Evolutionary conservation across 2,888 invertebrate species (phyloP).

Genomic region (Calameuta filiformis): DNA sequence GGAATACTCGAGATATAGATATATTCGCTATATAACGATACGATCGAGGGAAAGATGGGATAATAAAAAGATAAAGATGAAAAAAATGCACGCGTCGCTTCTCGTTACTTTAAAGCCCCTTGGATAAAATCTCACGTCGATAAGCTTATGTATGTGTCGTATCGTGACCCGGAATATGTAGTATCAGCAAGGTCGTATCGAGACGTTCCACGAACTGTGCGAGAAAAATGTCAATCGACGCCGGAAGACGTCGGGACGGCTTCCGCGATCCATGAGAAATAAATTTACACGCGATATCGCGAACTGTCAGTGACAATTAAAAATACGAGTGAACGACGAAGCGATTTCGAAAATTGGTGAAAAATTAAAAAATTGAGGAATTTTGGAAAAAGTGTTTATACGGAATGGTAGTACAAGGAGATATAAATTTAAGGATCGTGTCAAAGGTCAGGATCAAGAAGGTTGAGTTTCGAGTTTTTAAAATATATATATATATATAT

Average conservation of each 20-base stretch:
- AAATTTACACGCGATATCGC: not conserved
- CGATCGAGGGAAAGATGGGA: not conserved
- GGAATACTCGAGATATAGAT: not conserved
- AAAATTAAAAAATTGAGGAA: too few relatives aligned
- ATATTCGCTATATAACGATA: not conserved
- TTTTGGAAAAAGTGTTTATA: not conserved
- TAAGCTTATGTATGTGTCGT: slow-evolving; percentile 43
- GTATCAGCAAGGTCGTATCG: slow-evolving; percentile 50
- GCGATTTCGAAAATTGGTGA: not conserved
- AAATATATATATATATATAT: not conserved
- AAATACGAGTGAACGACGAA: not conserved
- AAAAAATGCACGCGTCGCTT: not conserved
- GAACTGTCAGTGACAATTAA: not conserved
- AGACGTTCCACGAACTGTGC: slow-evolving; percentile 38
- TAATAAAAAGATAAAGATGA: not conserved
- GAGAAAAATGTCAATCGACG: slow-evolving; percentile 10
- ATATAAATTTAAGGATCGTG: not conserved
- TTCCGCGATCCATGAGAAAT: not conserved
- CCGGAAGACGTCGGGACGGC: not conserved
- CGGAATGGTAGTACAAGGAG: not conserved
- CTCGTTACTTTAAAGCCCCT: not conserved
- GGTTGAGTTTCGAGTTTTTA: not conserved
- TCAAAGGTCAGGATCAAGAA: not conserved
- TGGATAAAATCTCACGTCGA: slow-evolving; percentile 28
- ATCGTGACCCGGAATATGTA: slow-evolving; percentile 41